These are phyloP conservation scores for Hirtodrosophila alboralis DNA, from an alignment of 2,888 invertebrate species.

Conservation along the genomic window DNA sequence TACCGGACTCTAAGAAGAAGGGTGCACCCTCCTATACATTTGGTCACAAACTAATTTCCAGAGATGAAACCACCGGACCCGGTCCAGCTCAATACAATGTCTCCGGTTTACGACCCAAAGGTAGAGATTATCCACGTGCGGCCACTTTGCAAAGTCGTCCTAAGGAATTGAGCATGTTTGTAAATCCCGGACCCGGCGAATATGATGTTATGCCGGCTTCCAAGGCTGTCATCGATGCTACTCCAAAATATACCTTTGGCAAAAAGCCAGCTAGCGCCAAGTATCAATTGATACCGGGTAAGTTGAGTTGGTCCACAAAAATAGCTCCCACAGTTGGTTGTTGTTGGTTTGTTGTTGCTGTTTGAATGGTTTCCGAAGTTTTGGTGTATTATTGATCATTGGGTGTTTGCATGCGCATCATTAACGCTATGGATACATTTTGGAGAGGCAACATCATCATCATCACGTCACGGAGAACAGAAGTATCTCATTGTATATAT, in stretches of 20 bases:
- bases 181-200: conserved; percentile 95
- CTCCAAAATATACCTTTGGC: conserved; percentile 91
- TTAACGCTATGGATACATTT: conserved; percentile 37
- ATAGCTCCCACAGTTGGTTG: conserved; percentile 22
- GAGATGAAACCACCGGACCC: conserved; percentile 87
- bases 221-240: conserved; percentile 83
- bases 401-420: conserved; percentile 60
- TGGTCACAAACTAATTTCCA: conserved; percentile 87
- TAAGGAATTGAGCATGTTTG: conserved; percentile 81
- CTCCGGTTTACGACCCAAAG: conserved; percentile 92
- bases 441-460: conserved; percentile 39
- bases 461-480: conserved; percentile 45
- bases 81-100: conserved; percentile 96
- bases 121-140: conserved; percentile 90
- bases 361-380: conserved; percentile 43
- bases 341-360: conserved; percentile 28
- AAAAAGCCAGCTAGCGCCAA: conserved; percentile 87
- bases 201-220: conserved; percentile 91
- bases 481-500: conserved; percentile 62
- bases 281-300: conserved; percentile 89
- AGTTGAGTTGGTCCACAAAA: conserved; percentile 49
- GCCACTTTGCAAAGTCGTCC: conserved; percentile 91
- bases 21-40: conserved; percentile 93
- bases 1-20: conserved; percentile 90
- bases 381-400: conserved; percentile 27